Evolutionary conservation across 1,140 invertebrate genomes (phyloP), one percentile per base, ranked within the genome.

Genomic region (Telenomus remus): DNA sequence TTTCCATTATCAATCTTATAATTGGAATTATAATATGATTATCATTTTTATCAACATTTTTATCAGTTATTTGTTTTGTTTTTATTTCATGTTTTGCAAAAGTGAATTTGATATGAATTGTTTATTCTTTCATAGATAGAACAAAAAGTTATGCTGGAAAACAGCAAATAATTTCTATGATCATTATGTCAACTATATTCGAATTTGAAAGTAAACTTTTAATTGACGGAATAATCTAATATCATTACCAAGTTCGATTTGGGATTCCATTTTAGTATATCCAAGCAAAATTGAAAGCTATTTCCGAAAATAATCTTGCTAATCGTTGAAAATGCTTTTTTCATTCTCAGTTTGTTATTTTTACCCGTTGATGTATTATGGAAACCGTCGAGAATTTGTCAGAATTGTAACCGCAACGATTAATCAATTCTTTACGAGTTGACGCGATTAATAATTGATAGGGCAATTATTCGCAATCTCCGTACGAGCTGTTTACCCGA

Each of bases 381-480:
- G 12, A 43, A 43, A n/a, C 11, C 4, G 8, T n/a, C 4, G 39
- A 3, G 11, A 35, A 4, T 50, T 27, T 51, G 12, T 4, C 33
- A 14, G 13, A 51, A 37, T 14, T n/a, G 33, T 15, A 7, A 51
- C 13, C 13, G 43, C 43, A 8, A 13, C 43, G 43, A 44, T 44
- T 44, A 44, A 44, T 13, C 43, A 44, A 44, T 44, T 44, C 12
- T 44, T 14, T 8, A 7, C 12, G 43, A 44, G n/a, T 7, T 44
- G 43, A 12, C 11, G 12, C 13, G 11, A 44, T 56, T 56, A 34
- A 56, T 46, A 46, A 56, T 56, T 16, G 54, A 56, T 48, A 11
- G 13, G 34, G 1, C 12, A 37, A 37, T 19, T 54, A 42, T 39
- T 54, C 34, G 50, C 14, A 11, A 33, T 33, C 16, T 11, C 7